Conservation (phyloP, 2,888 invertebrate species). For the Cosmia pyralina region DNA sequence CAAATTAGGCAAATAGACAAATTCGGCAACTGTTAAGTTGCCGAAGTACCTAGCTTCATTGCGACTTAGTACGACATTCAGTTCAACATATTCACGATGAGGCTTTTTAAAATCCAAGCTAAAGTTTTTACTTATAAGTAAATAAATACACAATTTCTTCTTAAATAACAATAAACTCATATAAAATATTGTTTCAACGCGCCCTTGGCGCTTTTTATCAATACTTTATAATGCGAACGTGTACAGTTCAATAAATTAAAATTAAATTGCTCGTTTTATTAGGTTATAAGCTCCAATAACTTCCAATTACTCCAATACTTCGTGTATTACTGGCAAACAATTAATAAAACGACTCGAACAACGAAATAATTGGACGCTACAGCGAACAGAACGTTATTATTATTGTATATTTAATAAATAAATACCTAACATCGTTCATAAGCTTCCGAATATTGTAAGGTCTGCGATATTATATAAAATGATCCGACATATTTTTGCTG, state of each 20-base stretch:
- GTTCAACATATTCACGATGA: too few relatives aligned
- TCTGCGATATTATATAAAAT: not conserved
- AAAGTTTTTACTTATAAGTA: not conserved
- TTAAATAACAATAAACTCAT: not conserved
- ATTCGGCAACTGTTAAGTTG: too few relatives aligned
- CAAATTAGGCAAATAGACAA: too few relatives aligned
- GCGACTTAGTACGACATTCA: not conserved
- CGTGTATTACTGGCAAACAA: conserved; percentile 5
- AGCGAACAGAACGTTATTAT: not conserved
- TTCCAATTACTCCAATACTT: conserved; percentile 12
- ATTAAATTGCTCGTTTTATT: conserved; percentile 2
- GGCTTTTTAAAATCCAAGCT: not conserved
- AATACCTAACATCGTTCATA: conserved; percentile 3
- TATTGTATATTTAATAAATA: conserved; percentile 23
- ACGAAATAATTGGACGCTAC: conserved; percentile 22
- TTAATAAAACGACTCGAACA: conserved; percentile 19
- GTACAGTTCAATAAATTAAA: conserved; percentile 20
- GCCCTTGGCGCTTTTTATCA: not conserved
- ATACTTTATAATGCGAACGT: not conserved
- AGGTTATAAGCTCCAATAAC: conserved; percentile 22
- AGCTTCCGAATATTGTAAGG: conserved; percentile 5
- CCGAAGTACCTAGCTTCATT: not conserved
- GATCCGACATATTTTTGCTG: not conserved
- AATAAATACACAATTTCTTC: not conserved
- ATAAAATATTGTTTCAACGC: not conserved